A percentile compares a stretch with the other conserved stretches of the same genome.
phyloP scores from a whole-genome alignment of 2,888 invertebrate species.

The Megamerina dolium region DNA sequence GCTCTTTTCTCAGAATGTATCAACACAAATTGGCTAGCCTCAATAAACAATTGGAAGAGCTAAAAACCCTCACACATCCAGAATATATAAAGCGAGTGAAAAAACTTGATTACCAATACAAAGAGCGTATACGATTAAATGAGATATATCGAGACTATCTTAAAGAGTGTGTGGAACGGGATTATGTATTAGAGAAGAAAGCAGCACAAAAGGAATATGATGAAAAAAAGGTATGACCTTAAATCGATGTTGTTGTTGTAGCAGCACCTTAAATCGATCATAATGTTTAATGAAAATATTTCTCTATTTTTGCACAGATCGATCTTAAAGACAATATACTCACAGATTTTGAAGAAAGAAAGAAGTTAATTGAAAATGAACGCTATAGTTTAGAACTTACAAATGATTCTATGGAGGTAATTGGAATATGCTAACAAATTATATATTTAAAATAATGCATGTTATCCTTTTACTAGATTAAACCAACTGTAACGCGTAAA shows the following conservation, averaged over 20 bases:
- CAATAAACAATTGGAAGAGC: conserved; percentile 82
- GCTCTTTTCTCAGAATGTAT: conserved; percentile 60
- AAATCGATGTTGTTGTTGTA: too few species aligned
- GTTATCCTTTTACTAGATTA: conserved; percentile 55
- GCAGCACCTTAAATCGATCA: too few species aligned
- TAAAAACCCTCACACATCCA: conserved; percentile 79
- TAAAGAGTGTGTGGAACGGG: conserved; percentile 79
- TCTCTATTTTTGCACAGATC: conserved; percentile 23
- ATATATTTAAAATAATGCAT: conserved; percentile 4
- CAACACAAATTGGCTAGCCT: conserved; percentile 84
- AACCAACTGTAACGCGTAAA: conserved; percentile 93
- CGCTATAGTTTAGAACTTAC: conserved; percentile 83
- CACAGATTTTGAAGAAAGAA: conserved; percentile 87
- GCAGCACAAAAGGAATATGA: conserved; percentile 89
- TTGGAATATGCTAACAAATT: background rate
- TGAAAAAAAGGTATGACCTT: conserved; percentile 75
- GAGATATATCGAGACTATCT: conserved; percentile 73
- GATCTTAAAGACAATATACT: conserved; percentile 85
- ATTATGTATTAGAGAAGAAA: conserved; percentile 81
- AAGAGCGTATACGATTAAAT: conserved; percentile 73
- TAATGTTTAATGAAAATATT: background rate
- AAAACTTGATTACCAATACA: conserved; percentile 73
- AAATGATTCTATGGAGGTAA: conserved; percentile 76
- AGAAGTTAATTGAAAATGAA: conserved; percentile 82
- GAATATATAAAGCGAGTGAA: conserved; percentile 79